phyloP scores from a whole-genome alignment of 2,888 invertebrate species.

The Chloromyia formosa region DNA sequence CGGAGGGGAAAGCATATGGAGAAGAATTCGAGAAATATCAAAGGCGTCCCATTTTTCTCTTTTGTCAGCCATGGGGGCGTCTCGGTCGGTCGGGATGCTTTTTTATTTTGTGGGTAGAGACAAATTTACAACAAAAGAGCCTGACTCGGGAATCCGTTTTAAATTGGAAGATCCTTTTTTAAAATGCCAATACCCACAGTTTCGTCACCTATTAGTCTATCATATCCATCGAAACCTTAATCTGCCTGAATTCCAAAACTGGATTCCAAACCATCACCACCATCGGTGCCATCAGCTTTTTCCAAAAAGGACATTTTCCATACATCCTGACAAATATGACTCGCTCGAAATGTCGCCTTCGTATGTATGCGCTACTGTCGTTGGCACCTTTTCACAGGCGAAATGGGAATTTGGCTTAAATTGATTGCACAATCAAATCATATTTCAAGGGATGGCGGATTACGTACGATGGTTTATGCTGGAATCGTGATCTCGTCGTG shows the following conservation, averaged over 20 bases:
- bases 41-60: too few relatives aligned
- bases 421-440: slow-evolving; percentile 40
- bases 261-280: too few relatives aligned
- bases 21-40: too few relatives aligned
- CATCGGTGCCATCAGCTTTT: neutral
- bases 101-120: too few relatives aligned
- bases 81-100: too few relatives aligned
- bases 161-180: too few relatives aligned
- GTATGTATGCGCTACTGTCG: neutral
- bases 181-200: too few relatives aligned
- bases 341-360: neutral
- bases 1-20: too few relatives aligned
- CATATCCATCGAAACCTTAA: neutral
- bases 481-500: slow-evolving; percentile 34
- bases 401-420: slow-evolving; percentile 33
- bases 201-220: neutral
- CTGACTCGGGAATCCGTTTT: too few relatives aligned
- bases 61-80: too few relatives aligned
- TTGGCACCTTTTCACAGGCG: slow-evolving; percentile 13
- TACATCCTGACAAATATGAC: neutral
- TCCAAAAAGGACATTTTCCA: neutral
- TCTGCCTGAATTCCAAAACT: too few relatives aligned
- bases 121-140: too few relatives aligned
- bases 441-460: slow-evolving; percentile 37
- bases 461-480: slow-evolving; percentile 25